Percentiles rank a stretch among this genome's conserved stretches.
phyloP scores from a whole-genome alignment of 2,797 vertebrate species.

The Rhabdomys pumilio region DNA sequence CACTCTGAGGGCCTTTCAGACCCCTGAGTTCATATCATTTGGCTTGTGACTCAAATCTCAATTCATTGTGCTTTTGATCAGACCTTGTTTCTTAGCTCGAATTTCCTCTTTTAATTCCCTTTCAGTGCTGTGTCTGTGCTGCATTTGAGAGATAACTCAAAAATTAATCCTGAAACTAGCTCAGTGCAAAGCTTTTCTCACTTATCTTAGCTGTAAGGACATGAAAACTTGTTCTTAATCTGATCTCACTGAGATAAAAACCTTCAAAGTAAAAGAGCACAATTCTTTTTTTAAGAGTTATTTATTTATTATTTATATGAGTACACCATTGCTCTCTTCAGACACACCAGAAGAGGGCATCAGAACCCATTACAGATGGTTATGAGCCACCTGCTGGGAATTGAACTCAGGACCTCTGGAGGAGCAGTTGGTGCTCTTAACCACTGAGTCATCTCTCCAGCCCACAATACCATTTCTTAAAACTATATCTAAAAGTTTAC shows the following conservation, averaged over 20 bases:
- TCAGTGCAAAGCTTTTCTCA: not conserved
- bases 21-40: not conserved
- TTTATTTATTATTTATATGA: no score
- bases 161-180: not conserved
- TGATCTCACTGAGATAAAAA: not conserved
- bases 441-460: no score
- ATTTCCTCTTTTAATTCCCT: not conserved
- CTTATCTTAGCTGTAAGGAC: not conserved
- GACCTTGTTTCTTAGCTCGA: not conserved
- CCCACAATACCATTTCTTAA: not conserved
- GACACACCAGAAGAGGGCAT: no score
- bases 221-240: not conserved
- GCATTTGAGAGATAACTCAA: not conserved
- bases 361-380: no score
- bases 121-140: not conserved
- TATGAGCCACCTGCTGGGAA: no score
- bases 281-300: no score
- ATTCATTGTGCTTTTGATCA: not conserved
- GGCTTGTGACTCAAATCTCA: not conserved
- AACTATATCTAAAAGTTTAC: not conserved
- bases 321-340: no score
- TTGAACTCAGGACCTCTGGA: no score
- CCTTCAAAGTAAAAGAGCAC: not conserved
- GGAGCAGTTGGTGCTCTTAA: no score
- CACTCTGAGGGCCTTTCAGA: not conserved